Evolutionary conservation across 2,888 invertebrate species (phyloP).

Genomic region (Tiphia femorata): DNA sequence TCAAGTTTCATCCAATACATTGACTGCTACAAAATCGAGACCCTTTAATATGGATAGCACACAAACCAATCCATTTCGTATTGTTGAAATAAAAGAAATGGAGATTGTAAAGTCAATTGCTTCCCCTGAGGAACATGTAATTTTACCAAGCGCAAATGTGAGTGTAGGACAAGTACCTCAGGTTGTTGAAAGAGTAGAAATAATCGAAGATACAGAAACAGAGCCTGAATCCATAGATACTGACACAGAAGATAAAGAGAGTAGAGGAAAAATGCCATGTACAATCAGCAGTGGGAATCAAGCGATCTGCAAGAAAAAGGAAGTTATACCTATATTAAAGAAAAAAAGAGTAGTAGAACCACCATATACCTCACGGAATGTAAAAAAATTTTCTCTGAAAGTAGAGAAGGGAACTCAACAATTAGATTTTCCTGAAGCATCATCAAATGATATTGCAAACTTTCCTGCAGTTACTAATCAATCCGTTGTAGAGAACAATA

Average conservation of each 20-base stretch:
- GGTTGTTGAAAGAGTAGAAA: conserved; percentile 69
- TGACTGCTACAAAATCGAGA: conserved; percentile 44
- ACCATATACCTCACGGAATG: conserved; percentile 18
- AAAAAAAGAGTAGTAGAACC: conserved; percentile 33
- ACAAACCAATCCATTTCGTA: conserved; percentile 69
- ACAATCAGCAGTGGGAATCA: conserved; percentile 11
- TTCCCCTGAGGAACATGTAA: conserved; percentile 66
- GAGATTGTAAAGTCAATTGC: conserved; percentile 79
- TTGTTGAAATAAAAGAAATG: conserved; percentile 79
- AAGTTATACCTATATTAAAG: conserved; percentile 49
- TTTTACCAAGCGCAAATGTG: conserved; percentile 61
- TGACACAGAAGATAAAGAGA: conserved; percentile 53
- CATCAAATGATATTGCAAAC: not conserved
- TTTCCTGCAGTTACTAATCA: not conserved
- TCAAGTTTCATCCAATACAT: conserved; percentile 74
- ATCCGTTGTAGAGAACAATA: not conserved
- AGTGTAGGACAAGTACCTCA: conserved; percentile 62
- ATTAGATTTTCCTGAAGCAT: not conserved
- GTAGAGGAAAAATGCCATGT: conserved; percentile 22
- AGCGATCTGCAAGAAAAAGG: conserved; percentile 30
- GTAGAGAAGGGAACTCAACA: conserved; percentile 28
- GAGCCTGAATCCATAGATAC: conserved; percentile 61
- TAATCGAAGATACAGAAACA: conserved; percentile 68
- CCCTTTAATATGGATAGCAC: conserved; percentile 21
- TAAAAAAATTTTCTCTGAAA: conserved; percentile 54